A percentile compares a stretch with the other conserved stretches of the same genome.
Conservation (phyloP, 2,888 invertebrate genomes). For the Tenthredo amoena region DNA sequence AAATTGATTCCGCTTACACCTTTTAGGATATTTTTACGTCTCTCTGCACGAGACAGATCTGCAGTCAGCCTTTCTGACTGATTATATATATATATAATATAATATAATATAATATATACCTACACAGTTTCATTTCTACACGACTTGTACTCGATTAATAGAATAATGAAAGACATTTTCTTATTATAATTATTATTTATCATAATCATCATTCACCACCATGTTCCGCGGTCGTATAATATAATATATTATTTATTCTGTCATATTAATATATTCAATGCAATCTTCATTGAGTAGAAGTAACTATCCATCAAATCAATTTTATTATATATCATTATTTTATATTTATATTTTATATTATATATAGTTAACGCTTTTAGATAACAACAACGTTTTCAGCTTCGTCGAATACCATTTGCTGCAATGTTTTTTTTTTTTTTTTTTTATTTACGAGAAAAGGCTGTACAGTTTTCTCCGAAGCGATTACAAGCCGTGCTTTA, state of each 20-base stretch:
- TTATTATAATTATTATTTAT: slow-evolving; percentile 65
- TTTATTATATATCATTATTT: not conserved
- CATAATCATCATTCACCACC: slow-evolving; percentile 30
- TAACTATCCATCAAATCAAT: slow-evolving; percentile 31
- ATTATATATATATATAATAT: slow-evolving; percentile 58
- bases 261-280: not conserved
- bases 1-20: slow-evolving; percentile 49
- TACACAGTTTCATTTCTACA: slow-evolving; percentile 56
- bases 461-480: not conserved
- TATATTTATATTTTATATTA: not conserved
- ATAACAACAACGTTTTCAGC: not conserved
- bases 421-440: not conserved
- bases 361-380: slow-evolving; percentile 4
- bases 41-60: not conserved
- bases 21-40: slow-evolving; percentile 50
- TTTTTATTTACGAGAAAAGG: not conserved
- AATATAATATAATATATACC: slow-evolving; percentile 56
- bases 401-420: not conserved
- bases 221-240: slow-evolving; percentile 21
- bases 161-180: slow-evolving; percentile 75
- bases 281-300: not conserved
- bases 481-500: slow-evolving; percentile 3
- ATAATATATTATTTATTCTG: slow-evolving; percentile 19
- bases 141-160: slow-evolving; percentile 69
- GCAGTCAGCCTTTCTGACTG: slow-evolving; percentile 17